Conservation (phyloP, 2,797 vertebrate genomes). For the Tokudaia tokunoshimensis region DNA sequence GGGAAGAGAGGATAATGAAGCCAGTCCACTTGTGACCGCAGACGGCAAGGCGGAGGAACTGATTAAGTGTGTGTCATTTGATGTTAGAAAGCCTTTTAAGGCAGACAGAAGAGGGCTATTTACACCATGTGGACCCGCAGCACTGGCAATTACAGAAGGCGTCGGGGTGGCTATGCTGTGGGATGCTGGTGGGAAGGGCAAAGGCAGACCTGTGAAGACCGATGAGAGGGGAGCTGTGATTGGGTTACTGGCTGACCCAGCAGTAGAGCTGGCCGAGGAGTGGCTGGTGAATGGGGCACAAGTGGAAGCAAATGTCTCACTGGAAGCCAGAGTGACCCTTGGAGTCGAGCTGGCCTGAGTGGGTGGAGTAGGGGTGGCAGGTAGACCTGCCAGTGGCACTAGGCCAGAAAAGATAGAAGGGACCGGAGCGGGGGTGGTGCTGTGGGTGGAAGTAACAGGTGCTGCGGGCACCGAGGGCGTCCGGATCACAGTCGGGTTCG, state of each 20-base stretch:
- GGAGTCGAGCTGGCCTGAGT: slow-evolving; percentile 85
- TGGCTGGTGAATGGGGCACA: slow-evolving; percentile 78
- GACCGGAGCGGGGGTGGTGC: slow-evolving; percentile 86
- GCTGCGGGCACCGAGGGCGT: slow-evolving; percentile 89
- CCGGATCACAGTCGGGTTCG: slow-evolving; percentile 94
- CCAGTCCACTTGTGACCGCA: slow-evolving; percentile 88
- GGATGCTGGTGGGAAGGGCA: slow-evolving; percentile 87
- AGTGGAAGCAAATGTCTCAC: slow-evolving; percentile 89
- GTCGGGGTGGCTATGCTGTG: slow-evolving; percentile 87
- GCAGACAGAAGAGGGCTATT: slow-evolving; percentile 89
- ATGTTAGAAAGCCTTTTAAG: slow-evolving; percentile 91
- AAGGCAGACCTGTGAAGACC: slow-evolving; percentile 87
- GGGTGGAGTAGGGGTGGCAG: slow-evolving; percentile 85
- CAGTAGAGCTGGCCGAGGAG: slow-evolving; percentile 88
- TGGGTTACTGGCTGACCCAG: slow-evolving; percentile 84
- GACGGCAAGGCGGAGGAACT: slow-evolving; percentile 87
- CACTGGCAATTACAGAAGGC: slow-evolving; percentile 86
- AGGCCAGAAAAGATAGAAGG: slow-evolving; percentile 93
- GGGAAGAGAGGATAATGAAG: slow-evolving; percentile 88
- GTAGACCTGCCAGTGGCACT: slow-evolving; percentile 85
- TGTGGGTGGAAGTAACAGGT: slow-evolving; percentile 85
- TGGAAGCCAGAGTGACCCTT: slow-evolving; percentile 90
- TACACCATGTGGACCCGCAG: slow-evolving; percentile 88
- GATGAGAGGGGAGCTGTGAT: slow-evolving; percentile 87
- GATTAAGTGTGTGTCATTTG: slow-evolving; percentile 90